Base-by-base conservation (phyloP, 1,140 invertebrate species). In the Drosophila pseudoananassae region DNA sequence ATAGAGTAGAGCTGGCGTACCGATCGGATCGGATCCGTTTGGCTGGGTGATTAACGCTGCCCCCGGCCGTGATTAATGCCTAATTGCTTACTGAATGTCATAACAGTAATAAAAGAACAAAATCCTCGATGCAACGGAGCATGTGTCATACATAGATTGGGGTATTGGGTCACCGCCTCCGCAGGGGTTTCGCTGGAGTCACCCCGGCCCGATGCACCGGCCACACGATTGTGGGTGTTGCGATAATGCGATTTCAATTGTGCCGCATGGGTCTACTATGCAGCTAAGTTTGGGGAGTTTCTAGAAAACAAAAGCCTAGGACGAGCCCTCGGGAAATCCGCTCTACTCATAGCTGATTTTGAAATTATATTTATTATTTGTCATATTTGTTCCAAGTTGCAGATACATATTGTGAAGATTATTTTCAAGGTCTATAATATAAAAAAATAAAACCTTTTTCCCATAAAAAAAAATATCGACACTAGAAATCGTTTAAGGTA, bases 11-110 rank as follows among this genome's bases (percentile, higher is more conserved):
- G 49, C 55, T 46, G 65, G 17, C 8, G 1, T 7, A 40, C 52
- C 31, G 33, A 27, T 38, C 36, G 1, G n/a, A 36, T 36, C 43
- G 10, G 20, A 47, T 23, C 36, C 4, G 17, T 17, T 33, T 29
- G 9, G n/a, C 20, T 31, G 31, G 45, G 45, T 51, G 47, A 56
- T 43, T 57, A 50, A 50, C 75, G 31, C 46, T 56, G 54, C 56
- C 76, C 64, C 50, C 59, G 56, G 64, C 68, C 58, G 72, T 85
- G 82, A 85, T 85, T 85, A 87, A 85, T 85, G 78, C 78, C 78
- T 78, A 85, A 85, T 85, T 85, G 82, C 78, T 78, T 78, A 78
- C 76, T 85, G 83, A 85, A 87, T 85, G 82, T 85, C 83, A 85
- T 85, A 85, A 87, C 78, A 85, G 82, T 85, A 87, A 85, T 87